Conservation (phyloP, 2,797 vertebrate genomes). For the Xenopus petersii region DNA sequence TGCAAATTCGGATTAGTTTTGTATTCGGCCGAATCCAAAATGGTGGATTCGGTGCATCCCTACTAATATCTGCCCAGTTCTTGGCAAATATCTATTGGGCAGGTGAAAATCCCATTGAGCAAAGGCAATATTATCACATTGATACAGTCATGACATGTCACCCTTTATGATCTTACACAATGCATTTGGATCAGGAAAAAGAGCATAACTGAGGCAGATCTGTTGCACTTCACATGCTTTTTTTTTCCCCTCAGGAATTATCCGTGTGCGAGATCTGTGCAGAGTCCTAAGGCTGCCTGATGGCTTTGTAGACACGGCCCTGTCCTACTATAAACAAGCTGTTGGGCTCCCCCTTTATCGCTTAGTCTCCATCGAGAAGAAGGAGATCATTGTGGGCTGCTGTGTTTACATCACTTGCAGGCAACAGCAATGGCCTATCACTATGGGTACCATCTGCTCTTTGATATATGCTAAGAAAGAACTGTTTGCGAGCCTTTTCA, state of each 20-base stretch:
- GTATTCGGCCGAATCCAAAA: no score
- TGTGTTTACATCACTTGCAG: constrained; percentile 81
- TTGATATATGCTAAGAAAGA: constrained; percentile 72
- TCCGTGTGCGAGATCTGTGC: constrained; percentile 79
- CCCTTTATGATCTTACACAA: no score
- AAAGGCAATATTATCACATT: no score
- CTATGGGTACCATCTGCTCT: constrained; percentile 77
- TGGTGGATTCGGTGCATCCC: no score
- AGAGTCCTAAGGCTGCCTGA: constrained; percentile 74
- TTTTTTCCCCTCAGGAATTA: constrained; percentile 65
- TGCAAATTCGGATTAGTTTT: no score
- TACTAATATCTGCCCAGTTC: no score
- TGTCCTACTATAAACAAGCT: constrained; percentile 69
- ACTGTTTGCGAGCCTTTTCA: constrained; percentile 68
- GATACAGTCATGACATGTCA: no score
- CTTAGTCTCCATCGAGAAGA: constrained; percentile 72
- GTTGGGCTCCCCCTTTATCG: constrained; percentile 71
- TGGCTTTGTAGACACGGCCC: constrained; percentile 69
- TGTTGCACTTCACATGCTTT: no score
- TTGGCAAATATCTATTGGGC: no score
- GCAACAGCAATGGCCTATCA: constrained; percentile 81
- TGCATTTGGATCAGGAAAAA: no score
- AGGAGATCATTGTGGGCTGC: constrained; percentile 83
- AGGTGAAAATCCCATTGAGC: no score
- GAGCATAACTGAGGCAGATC: no score